Percentiles rank a stretch among this genome's conserved stretches.
Conservation (phyloP, 2,797 vertebrate genomes). For the Macropodus opercularis region DNA sequence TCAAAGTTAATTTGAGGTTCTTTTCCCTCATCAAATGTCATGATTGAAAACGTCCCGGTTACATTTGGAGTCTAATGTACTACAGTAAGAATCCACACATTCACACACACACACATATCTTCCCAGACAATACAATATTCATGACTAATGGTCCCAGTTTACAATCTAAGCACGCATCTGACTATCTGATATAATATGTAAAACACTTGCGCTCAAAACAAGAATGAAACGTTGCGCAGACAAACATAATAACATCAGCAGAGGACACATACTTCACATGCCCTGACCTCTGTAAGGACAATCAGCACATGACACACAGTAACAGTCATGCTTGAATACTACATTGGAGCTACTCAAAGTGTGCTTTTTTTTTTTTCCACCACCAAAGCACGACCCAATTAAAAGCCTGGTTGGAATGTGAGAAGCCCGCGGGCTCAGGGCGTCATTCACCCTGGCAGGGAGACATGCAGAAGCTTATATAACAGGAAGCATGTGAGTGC, state of each 20-base stretch:
- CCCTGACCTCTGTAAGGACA: constrained; percentile 9
- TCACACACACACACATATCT: neutral
- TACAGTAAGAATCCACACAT: too few relatives aligned
- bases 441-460: constrained; percentile 40
- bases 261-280: neutral
- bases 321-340: too few relatives aligned
- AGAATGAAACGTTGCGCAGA: neutral
- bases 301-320: constrained; percentile 8
- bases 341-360: constrained; percentile 5
- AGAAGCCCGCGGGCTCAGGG: constrained; percentile 43
- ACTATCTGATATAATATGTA: neutral
- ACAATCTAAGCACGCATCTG: constrained; percentile 14
- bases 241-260: neutral
- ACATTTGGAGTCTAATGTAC: neutral
- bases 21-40: neutral
- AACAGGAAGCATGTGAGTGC: constrained; percentile 75
- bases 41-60: neutral
- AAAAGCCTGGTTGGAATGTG: constrained; percentile 57
- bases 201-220: constrained; percentile 2
- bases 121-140: constrained; percentile 5
- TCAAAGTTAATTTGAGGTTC: constrained; percentile 16
- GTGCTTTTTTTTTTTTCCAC: constrained; percentile 46
- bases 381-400: constrained; percentile 59
- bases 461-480: constrained; percentile 68
- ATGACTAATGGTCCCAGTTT: constrained; percentile 28